Evolutionary conservation across 2,113 vertebrate genomes (phyloP).

Genomic region (Sorex fumeus): DNA sequence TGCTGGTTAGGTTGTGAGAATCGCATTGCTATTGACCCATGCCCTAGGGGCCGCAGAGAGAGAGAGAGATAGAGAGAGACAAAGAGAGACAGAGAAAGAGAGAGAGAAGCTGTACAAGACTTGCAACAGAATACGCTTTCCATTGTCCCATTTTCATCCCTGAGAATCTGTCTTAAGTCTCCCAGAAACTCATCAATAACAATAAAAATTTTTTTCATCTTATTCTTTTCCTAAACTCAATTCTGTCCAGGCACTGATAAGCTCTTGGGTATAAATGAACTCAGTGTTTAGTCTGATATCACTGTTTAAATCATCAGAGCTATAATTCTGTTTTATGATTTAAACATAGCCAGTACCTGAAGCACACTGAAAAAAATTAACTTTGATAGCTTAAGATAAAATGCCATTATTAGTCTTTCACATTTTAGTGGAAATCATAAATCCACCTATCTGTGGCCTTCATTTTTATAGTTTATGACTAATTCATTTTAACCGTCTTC

Average conservation of each 20-base stretch:
- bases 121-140: neutral
- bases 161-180: neutral
- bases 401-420: conserved; percentile 42
- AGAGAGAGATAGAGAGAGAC: no score
- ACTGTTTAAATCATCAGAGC: conserved; percentile 38
- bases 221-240: conserved; percentile 43
- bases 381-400: conserved; percentile 66
- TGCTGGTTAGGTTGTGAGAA: neutral
- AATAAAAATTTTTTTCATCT: conserved; percentile 3
- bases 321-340: conserved; percentile 62
- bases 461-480: conserved; percentile 63
- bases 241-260: conserved; percentile 19
- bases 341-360: conserved; percentile 45
- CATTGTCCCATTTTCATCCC: neutral
- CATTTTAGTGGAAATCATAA: conserved; percentile 59
- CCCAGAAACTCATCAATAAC: neutral
- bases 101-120: accelerated
- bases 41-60: no score
- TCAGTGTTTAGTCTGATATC: conserved; percentile 18
- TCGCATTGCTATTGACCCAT: neutral
- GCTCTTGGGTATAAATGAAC: neutral
- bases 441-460: neutral
- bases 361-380: conserved; percentile 47
- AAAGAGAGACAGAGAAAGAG: no score
- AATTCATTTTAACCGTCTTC: conserved; percentile 64